Evolutionary conservation across 2,888 invertebrate genomes (phyloP).

Genomic region (Nebria salina): DNA sequence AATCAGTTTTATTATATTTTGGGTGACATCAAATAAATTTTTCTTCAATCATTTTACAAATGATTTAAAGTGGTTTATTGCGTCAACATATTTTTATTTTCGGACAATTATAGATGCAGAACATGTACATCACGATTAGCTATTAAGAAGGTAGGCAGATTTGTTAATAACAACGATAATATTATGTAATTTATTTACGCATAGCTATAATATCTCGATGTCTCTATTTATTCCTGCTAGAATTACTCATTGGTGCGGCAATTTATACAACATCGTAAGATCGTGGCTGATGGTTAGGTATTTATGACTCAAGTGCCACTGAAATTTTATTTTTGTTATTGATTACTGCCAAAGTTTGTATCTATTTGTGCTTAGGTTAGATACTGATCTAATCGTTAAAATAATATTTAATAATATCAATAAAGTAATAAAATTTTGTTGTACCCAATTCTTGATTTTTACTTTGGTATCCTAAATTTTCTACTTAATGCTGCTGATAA

Average conservation of each 20-base stretch:
- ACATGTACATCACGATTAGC: not conserved
- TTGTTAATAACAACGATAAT: not conserved
- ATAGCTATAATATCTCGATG: slow-evolving; percentile 1
- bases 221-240: not conserved
- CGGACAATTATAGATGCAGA: not conserved
- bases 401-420: too few relatives aligned
- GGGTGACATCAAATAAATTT: too few relatives aligned
- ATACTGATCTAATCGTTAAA: too few relatives aligned
- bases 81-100: not conserved
- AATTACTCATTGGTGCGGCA: not conserved
- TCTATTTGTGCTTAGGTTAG: too few relatives aligned
- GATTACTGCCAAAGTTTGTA: too few relatives aligned
- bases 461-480: too few relatives aligned
- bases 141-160: not conserved
- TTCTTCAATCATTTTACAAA: too few relatives aligned
- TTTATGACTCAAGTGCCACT: not conserved
- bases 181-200: not conserved
- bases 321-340: not conserved
- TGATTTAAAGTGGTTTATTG: not conserved
- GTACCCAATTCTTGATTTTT: too few relatives aligned
- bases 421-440: too few relatives aligned
- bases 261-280: not conserved
- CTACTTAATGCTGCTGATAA: too few relatives aligned
- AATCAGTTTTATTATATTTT: too few relatives aligned
- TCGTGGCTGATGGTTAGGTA: not conserved